A percentile compares a stretch with the other conserved stretches of the same genome.
These are phyloP conservation scores for Formica exsecta DNA, from an alignment of 1,140 invertebrate species.

Conservation along the genomic window DNA sequence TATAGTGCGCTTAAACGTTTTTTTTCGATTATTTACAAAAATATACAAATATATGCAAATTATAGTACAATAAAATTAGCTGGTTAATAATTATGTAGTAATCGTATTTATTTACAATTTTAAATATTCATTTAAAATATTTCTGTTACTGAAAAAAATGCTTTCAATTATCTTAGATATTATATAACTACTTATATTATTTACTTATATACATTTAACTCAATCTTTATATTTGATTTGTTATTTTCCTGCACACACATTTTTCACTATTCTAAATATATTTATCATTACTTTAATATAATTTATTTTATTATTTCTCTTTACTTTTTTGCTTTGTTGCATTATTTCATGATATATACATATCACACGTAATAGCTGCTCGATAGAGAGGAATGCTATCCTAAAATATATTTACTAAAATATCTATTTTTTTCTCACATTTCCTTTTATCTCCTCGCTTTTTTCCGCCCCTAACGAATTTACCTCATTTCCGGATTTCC, in stretches of 20 bases:
- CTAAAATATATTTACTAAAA: neutral
- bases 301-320: too few species aligned
- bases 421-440: neutral
- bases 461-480: neutral
- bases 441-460: neutral
- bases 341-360: too few species aligned
- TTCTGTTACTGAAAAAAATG: neutral
- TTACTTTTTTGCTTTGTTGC: too few species aligned
- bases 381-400: too few species aligned
- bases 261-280: too few species aligned
- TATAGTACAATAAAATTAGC: neutral
- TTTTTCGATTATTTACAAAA: slow-evolving; percentile 23
- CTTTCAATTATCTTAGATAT: slow-evolving; percentile 1
- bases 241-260: too few species aligned
- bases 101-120: neutral
- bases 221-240: neutral
- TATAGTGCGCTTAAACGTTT: neutral
- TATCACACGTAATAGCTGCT: too few species aligned
- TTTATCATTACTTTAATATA: too few species aligned
- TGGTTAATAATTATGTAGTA: neutral
- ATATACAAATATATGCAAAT: neutral
- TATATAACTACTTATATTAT: neutral
- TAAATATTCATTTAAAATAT: neutral
- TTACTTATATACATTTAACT: slow-evolving; percentile 3
- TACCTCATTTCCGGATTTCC: slow-evolving; percentile 42